These are phyloP conservation scores for Lamprologus speciosus DNA, from an alignment of 2,113 vertebrate genomes.

Conservation along the genomic window DNA sequence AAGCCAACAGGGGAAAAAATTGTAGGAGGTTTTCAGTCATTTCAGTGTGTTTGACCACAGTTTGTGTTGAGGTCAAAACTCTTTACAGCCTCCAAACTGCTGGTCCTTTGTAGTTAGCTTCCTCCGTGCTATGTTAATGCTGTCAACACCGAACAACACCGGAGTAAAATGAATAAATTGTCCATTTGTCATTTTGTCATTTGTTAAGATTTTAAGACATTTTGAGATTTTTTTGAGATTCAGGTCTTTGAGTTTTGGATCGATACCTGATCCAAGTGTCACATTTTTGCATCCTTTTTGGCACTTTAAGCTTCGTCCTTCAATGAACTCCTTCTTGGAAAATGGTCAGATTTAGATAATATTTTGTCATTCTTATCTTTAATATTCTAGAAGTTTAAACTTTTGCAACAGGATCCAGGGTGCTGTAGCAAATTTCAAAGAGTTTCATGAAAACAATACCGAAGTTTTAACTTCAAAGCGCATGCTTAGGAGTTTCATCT, in stretches of 20 bases:
- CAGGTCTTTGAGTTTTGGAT: not conserved
- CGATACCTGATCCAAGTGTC: not conserved
- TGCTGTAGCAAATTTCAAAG: not conserved
- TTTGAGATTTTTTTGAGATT: not conserved
- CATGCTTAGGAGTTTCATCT: not conserved
- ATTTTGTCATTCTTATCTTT: not conserved
- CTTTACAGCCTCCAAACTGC: not conserved
- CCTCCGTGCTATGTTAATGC: not conserved
- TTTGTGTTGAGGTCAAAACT: not conserved
- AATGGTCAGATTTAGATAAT: not conserved
- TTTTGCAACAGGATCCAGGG: not conserved
- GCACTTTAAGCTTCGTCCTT: not conserved
- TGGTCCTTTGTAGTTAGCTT: not conserved
- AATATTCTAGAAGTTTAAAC: not conserved
- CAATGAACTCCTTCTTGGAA: not conserved
- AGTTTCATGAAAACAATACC: not conserved
- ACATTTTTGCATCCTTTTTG: not conserved
- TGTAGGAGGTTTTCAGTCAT: not conserved
- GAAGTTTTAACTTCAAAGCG: not conserved
- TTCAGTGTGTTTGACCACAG: not conserved
- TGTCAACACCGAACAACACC: rapidly evolving
- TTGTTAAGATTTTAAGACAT: not conserved
- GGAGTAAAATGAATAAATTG: rapidly evolving
- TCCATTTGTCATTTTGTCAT: not conserved
- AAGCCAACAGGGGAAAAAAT: rapidly evolving